Conservation (phyloP, 1,140 invertebrate species). For the Zaprionus inermis region DNA sequence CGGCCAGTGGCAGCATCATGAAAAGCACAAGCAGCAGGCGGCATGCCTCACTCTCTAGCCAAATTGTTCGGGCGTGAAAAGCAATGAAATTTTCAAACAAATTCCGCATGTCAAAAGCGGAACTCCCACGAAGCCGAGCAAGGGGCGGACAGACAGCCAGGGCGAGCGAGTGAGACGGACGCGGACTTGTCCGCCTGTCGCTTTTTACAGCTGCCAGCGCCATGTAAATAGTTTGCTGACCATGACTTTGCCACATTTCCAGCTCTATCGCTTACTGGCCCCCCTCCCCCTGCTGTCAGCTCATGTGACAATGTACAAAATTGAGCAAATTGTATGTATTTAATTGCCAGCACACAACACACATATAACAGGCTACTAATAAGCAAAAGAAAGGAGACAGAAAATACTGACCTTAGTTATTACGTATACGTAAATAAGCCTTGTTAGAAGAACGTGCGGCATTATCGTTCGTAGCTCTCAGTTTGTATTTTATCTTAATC, state of each 20-base stretch:
- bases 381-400: not conserved
- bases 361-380: constrained; percentile 14
- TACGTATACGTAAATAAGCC: not conserved
- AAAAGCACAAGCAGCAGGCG: not conserved
- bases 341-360: constrained; percentile 32
- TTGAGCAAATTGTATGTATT: constrained; percentile 46
- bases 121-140: constrained; percentile 11
- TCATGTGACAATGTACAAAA: constrained; percentile 39
- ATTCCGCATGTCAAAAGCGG: constrained; percentile 48
- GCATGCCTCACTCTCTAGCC: not conserved
- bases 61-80: constrained; percentile 34
- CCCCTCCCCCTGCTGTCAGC: not conserved
- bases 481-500: too few relatives aligned
- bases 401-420: not conserved
- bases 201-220: constrained; percentile 18
- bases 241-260: not conserved
- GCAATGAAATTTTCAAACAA: constrained; percentile 58
- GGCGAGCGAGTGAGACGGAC: not conserved
- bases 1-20: not conserved
- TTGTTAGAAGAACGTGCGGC: not conserved
- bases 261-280: too few relatives aligned
- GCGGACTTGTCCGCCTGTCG: not conserved
- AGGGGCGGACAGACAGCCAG: not conserved
- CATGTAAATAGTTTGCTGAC: constrained; percentile 44
- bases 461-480: too few relatives aligned